Conservation (phyloP, 2,797 vertebrate species). For the Pyrocephalus nanus region DNA sequence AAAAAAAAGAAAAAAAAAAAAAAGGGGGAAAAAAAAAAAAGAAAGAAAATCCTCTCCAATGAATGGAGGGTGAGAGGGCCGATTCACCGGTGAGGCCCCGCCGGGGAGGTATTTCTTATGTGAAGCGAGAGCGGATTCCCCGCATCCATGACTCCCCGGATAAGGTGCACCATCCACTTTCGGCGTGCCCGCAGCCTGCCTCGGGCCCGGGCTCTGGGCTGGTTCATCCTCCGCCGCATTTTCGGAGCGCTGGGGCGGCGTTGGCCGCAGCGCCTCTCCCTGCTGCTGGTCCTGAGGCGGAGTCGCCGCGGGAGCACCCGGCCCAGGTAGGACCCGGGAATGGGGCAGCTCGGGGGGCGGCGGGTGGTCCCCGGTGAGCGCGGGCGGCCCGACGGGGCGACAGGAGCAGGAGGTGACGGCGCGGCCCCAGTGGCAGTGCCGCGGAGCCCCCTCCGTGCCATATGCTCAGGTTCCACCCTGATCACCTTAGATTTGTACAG, state of each 20-base stretch:
- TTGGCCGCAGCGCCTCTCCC: neutral
- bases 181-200: neutral
- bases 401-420: neutral
- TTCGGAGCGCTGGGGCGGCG: neutral
- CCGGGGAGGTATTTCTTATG: neutral
- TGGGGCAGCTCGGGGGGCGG: too few relatives aligned
- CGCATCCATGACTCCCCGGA: neutral
- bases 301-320: neutral
- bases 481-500: too few relatives aligned
- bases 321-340: neutral
- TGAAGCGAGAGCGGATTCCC: neutral
- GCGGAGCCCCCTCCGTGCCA: neutral
- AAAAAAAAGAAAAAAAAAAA: neutral
- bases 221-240: neutral
- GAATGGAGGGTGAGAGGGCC: slow-evolving; percentile 18
- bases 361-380: neutral
- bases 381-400: neutral
- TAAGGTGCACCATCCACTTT: slow-evolving; percentile 1
- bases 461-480: neutral
- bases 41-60: neutral
- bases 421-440: neutral
- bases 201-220: neutral
- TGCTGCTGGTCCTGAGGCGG: neutral
- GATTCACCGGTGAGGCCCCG: neutral
- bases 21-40: too few relatives aligned